Conservation (phyloP, 2,888 invertebrate species). For the Nymphalis urticae region DNA sequence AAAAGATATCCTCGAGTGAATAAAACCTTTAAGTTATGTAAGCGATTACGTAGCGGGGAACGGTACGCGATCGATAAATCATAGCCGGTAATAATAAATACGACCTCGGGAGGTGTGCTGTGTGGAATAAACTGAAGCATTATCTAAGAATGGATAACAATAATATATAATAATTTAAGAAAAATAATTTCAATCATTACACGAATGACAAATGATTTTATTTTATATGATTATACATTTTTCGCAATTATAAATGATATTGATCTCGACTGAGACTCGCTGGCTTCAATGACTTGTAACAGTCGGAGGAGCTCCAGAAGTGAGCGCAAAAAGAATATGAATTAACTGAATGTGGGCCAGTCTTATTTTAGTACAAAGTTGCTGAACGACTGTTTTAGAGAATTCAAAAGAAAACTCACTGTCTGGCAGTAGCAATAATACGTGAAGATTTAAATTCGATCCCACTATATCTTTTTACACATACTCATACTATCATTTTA, state of each 20-base stretch:
- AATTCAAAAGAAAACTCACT: neutral
- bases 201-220: too few relatives aligned
- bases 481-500: neutral
- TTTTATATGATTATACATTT: too few relatives aligned
- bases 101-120: slow-evolving; percentile 6
- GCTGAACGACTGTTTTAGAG: slow-evolving; percentile 4
- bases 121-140: slow-evolving; percentile 14
- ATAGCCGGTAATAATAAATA: slow-evolving; percentile 25
- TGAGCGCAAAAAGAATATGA: slow-evolving; percentile 39
- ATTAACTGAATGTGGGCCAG: slow-evolving; percentile 46
- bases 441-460: neutral
- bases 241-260: too few relatives aligned
- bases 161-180: too few relatives aligned
- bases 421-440: neutral
- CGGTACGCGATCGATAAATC: slow-evolving; percentile 31
- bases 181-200: too few relatives aligned
- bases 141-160: too few relatives aligned
- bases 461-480: neutral
- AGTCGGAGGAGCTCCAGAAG: slow-evolving; percentile 13
- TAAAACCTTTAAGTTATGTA: slow-evolving; percentile 20
- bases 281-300: slow-evolving; percentile 11
- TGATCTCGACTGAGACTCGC: neutral
- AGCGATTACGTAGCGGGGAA: slow-evolving; percentile 17
- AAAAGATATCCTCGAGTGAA: neutral
- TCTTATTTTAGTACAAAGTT: slow-evolving; percentile 28